Percentiles rank a stretch among this genome's conserved stretches.
Evolutionary conservation across 2,113 vertebrate genomes (phyloP).

Genomic region (Xiphophorus hellerii): DNA sequence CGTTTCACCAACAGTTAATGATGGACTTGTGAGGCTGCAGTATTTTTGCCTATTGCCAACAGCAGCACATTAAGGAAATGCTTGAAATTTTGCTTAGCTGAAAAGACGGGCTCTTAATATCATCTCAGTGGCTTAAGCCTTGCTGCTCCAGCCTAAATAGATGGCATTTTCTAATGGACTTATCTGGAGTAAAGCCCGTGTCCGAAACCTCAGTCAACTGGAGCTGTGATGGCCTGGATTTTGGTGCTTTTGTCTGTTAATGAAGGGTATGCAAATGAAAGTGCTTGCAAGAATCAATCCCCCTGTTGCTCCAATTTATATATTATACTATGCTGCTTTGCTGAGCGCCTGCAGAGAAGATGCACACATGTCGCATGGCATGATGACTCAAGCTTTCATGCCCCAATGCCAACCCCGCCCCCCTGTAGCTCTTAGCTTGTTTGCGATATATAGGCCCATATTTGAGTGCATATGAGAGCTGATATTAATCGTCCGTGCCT

Average conservation of each 20-base stretch:
- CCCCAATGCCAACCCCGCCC: slow-evolving; percentile 24
- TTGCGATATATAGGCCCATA: slow-evolving; percentile 22
- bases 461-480: slow-evolving; percentile 30
- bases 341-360: slow-evolving; percentile 52
- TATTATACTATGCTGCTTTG: slow-evolving; percentile 49
- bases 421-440: slow-evolving; percentile 31
- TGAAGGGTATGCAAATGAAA: slow-evolving; percentile 25
- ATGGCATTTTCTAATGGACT: slow-evolving; percentile 52
- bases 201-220: slow-evolving; percentile 28
- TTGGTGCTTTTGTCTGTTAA: slow-evolving; percentile 25
- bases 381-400: slow-evolving; percentile 75
- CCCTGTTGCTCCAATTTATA: slow-evolving; percentile 54
- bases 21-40: slow-evolving; percentile 2
- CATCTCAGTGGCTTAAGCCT: slow-evolving; percentile 26
- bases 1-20: slow-evolving; percentile 4
- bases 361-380: slow-evolving; percentile 54
- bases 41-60: slow-evolving; percentile 17
- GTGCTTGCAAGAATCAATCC: slow-evolving; percentile 39
- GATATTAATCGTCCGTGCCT: slow-evolving; percentile 40
- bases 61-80: slow-evolving; percentile 16
- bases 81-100: slow-evolving; percentile 19
- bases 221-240: slow-evolving; percentile 21
- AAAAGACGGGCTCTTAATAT: slow-evolving; percentile 21
- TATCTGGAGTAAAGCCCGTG: slow-evolving; percentile 30
- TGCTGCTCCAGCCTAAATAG: slow-evolving; percentile 28